phyloP scores from a whole-genome alignment of 2,113 vertebrate genomes.

The Pluvialis apricaria region DNA sequence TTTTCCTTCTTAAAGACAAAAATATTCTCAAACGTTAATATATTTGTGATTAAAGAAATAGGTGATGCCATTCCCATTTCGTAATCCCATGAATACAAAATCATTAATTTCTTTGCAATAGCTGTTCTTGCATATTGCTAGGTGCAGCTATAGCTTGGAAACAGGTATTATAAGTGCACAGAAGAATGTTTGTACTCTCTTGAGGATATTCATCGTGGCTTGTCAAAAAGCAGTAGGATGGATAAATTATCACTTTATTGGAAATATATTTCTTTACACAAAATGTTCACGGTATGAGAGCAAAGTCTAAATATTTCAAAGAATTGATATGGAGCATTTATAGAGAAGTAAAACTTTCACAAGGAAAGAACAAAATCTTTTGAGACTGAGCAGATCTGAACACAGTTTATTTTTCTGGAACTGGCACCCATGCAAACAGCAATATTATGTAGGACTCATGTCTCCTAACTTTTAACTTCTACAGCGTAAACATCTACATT shows the following conservation, averaged over 20 bases:
- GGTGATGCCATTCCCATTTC: not conserved
- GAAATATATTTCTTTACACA: not conserved
- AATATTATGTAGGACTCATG: not conserved
- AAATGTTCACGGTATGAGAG: not conserved
- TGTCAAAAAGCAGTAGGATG: not conserved
- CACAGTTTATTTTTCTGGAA: not conserved
- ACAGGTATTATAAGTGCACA: not conserved
- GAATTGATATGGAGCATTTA: not conserved
- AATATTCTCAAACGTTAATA: not conserved
- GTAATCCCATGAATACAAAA: not conserved
- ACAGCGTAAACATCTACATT: not conserved
- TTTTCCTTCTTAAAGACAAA: not conserved
- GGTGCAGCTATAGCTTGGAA: not conserved
- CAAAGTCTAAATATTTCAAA: not conserved
- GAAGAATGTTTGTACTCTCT: not conserved
- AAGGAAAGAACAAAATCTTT: not conserved
- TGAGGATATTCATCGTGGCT: not conserved
- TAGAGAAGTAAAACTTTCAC: not conserved
- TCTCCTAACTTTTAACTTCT: not conserved
- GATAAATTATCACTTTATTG: not conserved
- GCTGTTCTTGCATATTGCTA: not conserved
- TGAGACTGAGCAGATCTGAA: not conserved
- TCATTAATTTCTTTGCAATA: not conserved
- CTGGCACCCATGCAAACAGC: fast-evolving
- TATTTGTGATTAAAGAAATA: not conserved